Conservation (phyloP, 2,888 invertebrate genomes). For the Caenorhabditis plicata region DNA sequence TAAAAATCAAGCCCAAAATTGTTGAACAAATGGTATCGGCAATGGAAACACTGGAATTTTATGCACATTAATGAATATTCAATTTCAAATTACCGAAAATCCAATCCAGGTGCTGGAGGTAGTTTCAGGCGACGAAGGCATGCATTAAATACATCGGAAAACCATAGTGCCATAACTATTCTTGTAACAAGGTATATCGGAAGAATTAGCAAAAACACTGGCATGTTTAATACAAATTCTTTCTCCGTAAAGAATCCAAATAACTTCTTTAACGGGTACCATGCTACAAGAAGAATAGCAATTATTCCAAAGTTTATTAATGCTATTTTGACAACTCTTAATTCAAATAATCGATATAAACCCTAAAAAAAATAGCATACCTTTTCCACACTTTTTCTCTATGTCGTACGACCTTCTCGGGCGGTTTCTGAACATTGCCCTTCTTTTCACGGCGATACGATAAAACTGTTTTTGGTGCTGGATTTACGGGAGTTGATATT, state of each 20-base stretch:
- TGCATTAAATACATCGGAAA: conserved; percentile 55
- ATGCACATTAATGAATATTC: not conserved
- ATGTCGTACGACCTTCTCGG: conserved; percentile 20
- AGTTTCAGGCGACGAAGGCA: conserved; percentile 36
- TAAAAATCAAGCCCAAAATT: conserved; percentile 53
- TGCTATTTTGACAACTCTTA: conserved; percentile 39
- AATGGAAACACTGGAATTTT: conserved; percentile 23
- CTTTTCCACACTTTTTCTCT: conserved; percentile 24
- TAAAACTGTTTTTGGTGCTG: conserved; percentile 11
- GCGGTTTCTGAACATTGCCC: conserved; percentile 13
- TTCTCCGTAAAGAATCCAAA: conserved; percentile 11
- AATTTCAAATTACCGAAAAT: conserved; percentile 16
- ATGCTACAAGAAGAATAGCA: conserved; percentile 21
- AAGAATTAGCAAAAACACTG: too few species aligned
- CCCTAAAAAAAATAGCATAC: conserved; percentile 4
- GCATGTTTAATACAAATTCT: conserved; percentile 6
- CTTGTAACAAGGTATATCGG: conserved; percentile 42
- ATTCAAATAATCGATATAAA: conserved; percentile 2
- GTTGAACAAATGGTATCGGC: conserved; percentile 42
- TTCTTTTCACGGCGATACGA: conserved; percentile 19
- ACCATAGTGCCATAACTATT: conserved; percentile 52
- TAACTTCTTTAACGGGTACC: conserved; percentile 26
- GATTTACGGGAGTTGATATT: conserved; percentile 3
- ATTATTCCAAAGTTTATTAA: conserved; percentile 34
- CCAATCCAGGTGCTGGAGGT: conserved; percentile 20